Percentiles rank a stretch among this genome's conserved stretches.
Evolutionary conservation across 2,888 invertebrate genomes (phyloP).

Genomic region (Limnephilus auricula): DNA sequence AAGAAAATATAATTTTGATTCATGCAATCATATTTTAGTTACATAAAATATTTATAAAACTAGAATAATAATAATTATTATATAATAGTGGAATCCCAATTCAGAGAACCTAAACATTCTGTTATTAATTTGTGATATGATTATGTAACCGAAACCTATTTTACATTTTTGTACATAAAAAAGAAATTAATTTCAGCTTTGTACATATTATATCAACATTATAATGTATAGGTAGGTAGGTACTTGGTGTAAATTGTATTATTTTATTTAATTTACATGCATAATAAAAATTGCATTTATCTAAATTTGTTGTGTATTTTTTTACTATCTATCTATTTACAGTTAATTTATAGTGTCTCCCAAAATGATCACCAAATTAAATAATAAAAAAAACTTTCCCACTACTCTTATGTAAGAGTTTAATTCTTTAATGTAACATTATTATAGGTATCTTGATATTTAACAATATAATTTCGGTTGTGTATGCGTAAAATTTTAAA

Average conservation of each 20-base stretch:
- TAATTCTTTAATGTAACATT: no score
- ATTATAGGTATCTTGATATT: no score
- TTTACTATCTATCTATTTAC: neutral
- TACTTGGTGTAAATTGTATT: neutral
- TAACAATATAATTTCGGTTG: no score
- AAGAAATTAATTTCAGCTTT: neutral
- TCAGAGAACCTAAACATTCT: neutral
- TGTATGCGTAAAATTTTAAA: no score
- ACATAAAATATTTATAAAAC: neutral
- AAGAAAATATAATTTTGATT: neutral
- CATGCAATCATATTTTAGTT: neutral
- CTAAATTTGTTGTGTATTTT: no score
- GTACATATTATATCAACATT: neutral
- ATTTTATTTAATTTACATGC: neutral
- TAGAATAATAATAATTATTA: neutral
- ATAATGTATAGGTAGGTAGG: neutral
- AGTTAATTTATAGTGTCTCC: neutral
- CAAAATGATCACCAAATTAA: neutral
- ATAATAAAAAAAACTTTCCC: neutral
- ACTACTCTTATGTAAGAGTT: no score
- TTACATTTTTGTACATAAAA: neutral
- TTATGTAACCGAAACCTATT: neutral
- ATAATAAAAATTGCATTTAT: no score
- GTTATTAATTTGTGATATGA: neutral
- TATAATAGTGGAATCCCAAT: neutral